Evolutionary conservation across 2,888 invertebrate genomes (phyloP), one percentile per base, ranked within the genome.

Genomic region (Stenotaenia linearis): DNA sequence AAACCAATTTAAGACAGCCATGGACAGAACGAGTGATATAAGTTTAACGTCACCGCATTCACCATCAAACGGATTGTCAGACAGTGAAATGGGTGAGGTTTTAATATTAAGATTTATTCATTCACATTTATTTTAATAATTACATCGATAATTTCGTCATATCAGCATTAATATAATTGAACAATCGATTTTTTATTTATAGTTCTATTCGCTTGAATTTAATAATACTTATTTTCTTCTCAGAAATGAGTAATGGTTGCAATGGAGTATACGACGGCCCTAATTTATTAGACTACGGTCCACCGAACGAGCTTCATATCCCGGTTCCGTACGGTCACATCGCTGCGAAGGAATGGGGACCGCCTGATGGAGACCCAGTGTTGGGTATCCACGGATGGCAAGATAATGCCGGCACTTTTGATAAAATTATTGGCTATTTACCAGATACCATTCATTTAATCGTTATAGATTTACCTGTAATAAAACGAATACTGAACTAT

Each of bases 281-380:
- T 0, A 75, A 37, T 75, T 75, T 35, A 18, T 1, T n/a, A 0
- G 77, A 28, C 25, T 45, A 25, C 15, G 21, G 45, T 40, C 37
- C 35, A 25, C 10, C 45, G 5, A 80, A 78, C 30, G 80, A 80
- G 35, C 75, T 80, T n/a, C 18, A 6, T n/a, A 80, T 80, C 35
- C 80, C 80, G 0, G 78, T 78, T 3, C 80, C 80, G 0, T 80
- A 74, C 37, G 80, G 80, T 1, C 78, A 78, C 50, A 78, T 80
- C n/a, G 80, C 80, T 21, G 78, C 50, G 9, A 77, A 77, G n/a
- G 50, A 45, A 45, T 77, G 77, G 77, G 77, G 77, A 5, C 45
- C 45, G 25, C 10, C 37, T 2, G 18, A 37, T 4, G 77, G 77
- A 7, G 12, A 37, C 0, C 77, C 77, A 18, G 77, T 77, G 9